phyloP scores from a whole-genome alignment of 2,888 invertebrate species.

The Petrolisthes cinctipes region DNA sequence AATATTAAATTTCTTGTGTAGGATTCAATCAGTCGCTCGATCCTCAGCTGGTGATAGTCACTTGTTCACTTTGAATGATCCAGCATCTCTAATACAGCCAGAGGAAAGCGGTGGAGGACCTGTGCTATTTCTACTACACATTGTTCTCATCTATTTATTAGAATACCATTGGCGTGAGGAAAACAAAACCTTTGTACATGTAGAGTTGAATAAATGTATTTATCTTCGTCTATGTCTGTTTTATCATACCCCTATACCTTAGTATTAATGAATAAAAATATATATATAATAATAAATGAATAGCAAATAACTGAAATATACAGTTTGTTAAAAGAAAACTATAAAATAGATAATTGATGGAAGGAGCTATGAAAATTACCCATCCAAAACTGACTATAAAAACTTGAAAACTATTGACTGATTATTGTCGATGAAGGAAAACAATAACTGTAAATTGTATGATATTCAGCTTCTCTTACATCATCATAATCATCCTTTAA shows the following conservation, averaged over 20 bases:
- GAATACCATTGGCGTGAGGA: conserved; percentile 55
- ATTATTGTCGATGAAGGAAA: no score
- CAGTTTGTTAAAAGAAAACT: no score
- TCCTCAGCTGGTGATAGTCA: conserved; percentile 59
- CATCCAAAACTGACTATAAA: no score
- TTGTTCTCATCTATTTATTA: conserved; percentile 53
- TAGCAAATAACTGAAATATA: no score
- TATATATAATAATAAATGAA: no score
- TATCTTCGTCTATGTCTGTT: conserved; percentile 53
- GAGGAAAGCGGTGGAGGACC: conserved; percentile 56
- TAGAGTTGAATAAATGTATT: conserved; percentile 64
- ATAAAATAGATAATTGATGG: no score
- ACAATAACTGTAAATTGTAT: no score
- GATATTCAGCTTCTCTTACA: no score
- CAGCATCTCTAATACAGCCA: conserved; percentile 39
- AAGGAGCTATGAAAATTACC: no score
- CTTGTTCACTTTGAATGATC: conserved; percentile 49
- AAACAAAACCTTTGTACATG: conserved; percentile 60
- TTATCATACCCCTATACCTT: conserved; percentile 19
- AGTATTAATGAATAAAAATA: no score
- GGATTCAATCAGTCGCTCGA: conserved; percentile 56
- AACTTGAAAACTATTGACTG: no score
- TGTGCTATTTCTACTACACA: conserved; percentile 54
- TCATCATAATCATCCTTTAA: no score
- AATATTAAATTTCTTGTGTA: conserved; percentile 34